phyloP scores from a whole-genome alignment of 2,888 invertebrate genomes.

The Ceriagrion tenellum region DNA sequence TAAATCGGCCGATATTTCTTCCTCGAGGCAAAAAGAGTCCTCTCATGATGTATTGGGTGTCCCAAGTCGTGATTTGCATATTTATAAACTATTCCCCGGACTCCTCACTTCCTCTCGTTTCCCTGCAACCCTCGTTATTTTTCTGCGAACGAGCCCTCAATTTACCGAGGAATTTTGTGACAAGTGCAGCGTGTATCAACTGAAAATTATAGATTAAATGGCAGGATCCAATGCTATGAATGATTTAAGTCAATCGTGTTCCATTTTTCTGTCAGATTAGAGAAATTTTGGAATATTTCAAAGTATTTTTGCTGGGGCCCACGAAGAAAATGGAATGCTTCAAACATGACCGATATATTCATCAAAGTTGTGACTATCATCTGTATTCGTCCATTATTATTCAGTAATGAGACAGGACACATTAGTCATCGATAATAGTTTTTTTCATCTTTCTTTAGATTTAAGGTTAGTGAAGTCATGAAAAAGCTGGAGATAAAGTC shows the following conservation, averaged over 20 bases:
- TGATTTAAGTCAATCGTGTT: not conserved
- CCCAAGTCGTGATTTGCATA: not conserved
- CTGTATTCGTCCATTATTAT: not conserved
- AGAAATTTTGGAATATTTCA: not conserved
- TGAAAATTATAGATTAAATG: not conserved
- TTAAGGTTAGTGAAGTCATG: not conserved
- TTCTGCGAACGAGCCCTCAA: not conserved
- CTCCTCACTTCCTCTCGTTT: not conserved
- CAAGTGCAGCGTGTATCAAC: not conserved
- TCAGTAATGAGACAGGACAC: not conserved
- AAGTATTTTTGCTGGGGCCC: not conserved
- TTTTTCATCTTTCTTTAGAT: not conserved
- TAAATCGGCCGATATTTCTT: not conserved
- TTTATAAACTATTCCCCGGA: not conserved
- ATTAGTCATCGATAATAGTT: not conserved
- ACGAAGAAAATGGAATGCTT: not conserved
- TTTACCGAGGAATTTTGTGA: not conserved
- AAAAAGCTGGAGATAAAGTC: not conserved
- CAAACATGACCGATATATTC: not conserved
- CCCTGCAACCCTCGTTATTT: not conserved
- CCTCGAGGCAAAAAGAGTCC: not conserved
- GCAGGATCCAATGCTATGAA: not conserved
- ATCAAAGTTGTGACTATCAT: not conserved
- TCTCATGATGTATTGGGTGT: not conserved
- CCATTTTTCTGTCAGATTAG: not conserved